Conservation (phyloP, 2,888 invertebrate species). For the Salticus scenicus region DNA sequence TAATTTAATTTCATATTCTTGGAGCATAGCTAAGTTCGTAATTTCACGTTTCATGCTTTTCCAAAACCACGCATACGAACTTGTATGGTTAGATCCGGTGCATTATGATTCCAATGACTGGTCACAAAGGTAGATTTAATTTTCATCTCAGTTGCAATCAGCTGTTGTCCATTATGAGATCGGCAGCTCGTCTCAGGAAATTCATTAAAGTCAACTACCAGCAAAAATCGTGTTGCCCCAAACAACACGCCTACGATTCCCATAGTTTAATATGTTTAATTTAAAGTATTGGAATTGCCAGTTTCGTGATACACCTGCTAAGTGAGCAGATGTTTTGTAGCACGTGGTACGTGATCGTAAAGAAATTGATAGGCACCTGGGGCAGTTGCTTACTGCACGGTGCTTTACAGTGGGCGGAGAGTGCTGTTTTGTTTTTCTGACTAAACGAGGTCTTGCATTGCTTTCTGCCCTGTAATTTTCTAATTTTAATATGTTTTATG, state of each 20-base stretch:
- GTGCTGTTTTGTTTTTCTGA: not conserved
- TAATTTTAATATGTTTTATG: not conserved
- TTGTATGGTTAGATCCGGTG: not conserved
- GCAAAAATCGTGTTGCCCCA: not conserved
- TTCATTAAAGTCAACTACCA: constrained; percentile 16
- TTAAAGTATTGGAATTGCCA: not conserved
- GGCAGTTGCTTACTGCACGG: constrained; percentile 12
- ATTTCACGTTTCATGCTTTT: not conserved
- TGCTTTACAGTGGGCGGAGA: not conserved
- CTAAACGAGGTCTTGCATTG: not conserved
- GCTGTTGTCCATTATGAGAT: not conserved
- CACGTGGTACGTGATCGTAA: constrained; percentile 46
- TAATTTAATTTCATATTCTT: not conserved
- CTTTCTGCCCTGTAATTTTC: not conserved
- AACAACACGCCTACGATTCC: not conserved
- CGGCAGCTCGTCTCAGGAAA: not conserved
- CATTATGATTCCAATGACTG: not conserved
- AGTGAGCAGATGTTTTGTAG: constrained; percentile 7
- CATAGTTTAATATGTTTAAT: not conserved
- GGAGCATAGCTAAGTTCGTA: not conserved
- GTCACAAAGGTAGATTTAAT: not conserved
- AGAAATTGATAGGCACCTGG: constrained; percentile 1
- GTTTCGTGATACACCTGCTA: constrained; percentile 43
- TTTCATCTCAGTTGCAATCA: not conserved
- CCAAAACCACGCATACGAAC: not conserved